Percentiles rank a stretch among this genome's conserved stretches.
phyloP scores from a whole-genome alignment of 1,140 invertebrate genomes.

The Scaptodrosophila lebanonensis region DNA sequence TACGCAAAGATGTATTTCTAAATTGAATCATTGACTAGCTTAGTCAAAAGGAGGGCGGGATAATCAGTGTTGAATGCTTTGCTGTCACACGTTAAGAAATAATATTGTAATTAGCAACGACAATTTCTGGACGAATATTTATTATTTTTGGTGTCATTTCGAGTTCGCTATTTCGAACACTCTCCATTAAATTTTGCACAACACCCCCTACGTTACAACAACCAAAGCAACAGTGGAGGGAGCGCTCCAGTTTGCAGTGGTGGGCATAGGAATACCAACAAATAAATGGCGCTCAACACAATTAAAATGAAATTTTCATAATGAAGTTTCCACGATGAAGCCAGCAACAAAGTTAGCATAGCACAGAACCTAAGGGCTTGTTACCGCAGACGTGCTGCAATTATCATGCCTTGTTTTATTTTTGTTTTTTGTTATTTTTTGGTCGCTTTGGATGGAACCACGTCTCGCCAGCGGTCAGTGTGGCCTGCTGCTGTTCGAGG shows the following conservation, averaged over 20 bases:
- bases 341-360: background rate
- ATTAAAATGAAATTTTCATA: conserved; percentile 74
- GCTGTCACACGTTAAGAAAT: too few relatives aligned
- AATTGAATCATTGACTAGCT: too few relatives aligned
- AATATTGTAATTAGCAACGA: too few relatives aligned
- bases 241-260: background rate
- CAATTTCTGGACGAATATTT: too few relatives aligned
- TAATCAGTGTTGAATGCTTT: too few relatives aligned
- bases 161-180: too few relatives aligned
- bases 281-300: conserved; percentile 29
- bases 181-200: too few relatives aligned
- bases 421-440: background rate
- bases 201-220: too few relatives aligned
- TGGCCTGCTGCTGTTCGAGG: background rate
- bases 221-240: conserved; percentile 2
- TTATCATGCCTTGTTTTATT: conserved; percentile 11
- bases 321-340: conserved; percentile 40
- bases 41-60: too few relatives aligned
- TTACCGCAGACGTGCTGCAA: conserved; percentile 24
- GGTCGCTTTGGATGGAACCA: background rate
- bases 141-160: too few relatives aligned
- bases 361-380: conserved; percentile 10
- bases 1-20: too few relatives aligned
- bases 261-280: conserved; percentile 19
- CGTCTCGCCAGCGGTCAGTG: conserved; percentile 24